Base-by-base conservation (phyloP, 2,888 invertebrate species). In the Horisme vitalbata region DNA sequence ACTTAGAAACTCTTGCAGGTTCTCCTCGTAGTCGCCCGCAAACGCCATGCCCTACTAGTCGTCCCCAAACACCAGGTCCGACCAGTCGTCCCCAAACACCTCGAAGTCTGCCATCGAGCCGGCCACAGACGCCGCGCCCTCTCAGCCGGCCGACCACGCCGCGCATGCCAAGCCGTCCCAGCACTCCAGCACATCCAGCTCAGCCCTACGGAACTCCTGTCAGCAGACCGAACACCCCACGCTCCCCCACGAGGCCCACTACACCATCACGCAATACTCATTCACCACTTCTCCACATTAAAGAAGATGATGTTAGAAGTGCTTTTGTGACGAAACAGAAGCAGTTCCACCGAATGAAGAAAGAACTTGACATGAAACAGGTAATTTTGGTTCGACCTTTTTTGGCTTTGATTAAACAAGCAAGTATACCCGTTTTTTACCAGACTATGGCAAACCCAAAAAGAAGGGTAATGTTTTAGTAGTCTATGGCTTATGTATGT, bases 291-390 rank as follows among this genome's bases (percentile, higher is more conserved):
- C 26, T 5, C 11, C 13, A 34, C 21, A 0, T 31, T 1, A 43
- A 47, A 18, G 68, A 63, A 15, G 71, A 73, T 4, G 71, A 74
- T 3, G 54, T 84, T 2, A 78, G 74, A 62, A 52, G 71, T 1
- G 48, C 62, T 2, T 85, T 71, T 41, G 44, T 48, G 4, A 49
- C 55, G 8, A 87, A 81, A 53, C 75, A 80, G 28, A 73, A 69
- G 52, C 71, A 81, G 61, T 87, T 83, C 55, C 72, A 75, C 12
- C 52, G 45, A 11, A 61, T 88, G 77, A 89, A 88, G 55, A 88
- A 79, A 55, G 88, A 88, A 48, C 62, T 89, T n/a, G 88, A 89
- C 61, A 52, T 87, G 18, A 88, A 86, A 67, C 89, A 89, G 74
- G 89, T 88, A 9, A n/a, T n/a, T n/a, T n/a, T n/a, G n/a, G n/a